Percentiles rank a stretch among this genome's conserved stretches.
Evolutionary conservation across 35 echinoderm and acorn worm species (phyloP).

Genomic region (Ophiothrix spiculata): DNA sequence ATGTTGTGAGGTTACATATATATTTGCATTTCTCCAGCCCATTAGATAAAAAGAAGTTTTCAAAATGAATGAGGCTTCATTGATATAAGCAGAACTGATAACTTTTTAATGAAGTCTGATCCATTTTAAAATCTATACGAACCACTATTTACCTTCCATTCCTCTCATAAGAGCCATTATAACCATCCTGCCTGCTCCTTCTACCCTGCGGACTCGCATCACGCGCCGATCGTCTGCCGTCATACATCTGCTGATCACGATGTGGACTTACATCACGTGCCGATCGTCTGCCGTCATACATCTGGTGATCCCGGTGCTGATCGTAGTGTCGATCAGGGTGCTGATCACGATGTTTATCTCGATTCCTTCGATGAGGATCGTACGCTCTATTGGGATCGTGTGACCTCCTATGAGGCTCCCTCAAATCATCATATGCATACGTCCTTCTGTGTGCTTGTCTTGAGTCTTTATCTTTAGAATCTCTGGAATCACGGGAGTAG

Average conservation of each 20-base stretch:
- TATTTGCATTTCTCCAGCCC: too few relatives aligned
- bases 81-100: too few relatives aligned
- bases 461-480: background rate
- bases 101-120: too few relatives aligned
- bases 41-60: too few relatives aligned
- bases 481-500: background rate
- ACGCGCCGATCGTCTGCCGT: background rate
- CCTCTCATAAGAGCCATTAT: background rate
- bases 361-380: background rate
- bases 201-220: background rate
- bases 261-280: background rate
- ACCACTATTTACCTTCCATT: too few relatives aligned
- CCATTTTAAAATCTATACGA: too few relatives aligned
- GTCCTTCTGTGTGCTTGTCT: background rate
- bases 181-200: background rate
- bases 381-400: background rate
- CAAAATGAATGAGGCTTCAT: too few relatives aligned
- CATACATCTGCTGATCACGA: background rate
- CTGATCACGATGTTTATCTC: background rate
- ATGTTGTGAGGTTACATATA: too few relatives aligned
- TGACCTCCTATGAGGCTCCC: background rate
- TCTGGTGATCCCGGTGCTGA: background rate
- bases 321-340: too few relatives aligned
- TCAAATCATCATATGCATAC: background rate
- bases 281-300: background rate